Base-by-base conservation (phyloP, 2,113 vertebrate species). In the Hydropotes inermis region DNA sequence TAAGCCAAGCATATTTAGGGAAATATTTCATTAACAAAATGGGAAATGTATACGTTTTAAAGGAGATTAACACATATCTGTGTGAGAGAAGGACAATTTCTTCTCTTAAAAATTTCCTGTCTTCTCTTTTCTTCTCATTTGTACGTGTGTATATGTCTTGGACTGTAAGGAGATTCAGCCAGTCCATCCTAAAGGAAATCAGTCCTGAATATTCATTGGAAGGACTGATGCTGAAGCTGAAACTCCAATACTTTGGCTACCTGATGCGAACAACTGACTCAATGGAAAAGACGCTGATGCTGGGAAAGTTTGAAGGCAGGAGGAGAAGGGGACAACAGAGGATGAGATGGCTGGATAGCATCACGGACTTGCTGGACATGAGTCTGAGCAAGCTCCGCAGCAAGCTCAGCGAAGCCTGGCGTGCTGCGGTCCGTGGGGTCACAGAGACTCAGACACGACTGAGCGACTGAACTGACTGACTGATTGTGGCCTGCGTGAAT, bases 371-470 rank as follows among this genome's bases (percentile, higher is more conserved):
- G 19, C 19, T 70, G n/a, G 67, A 6, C n/a, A 6, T 39, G 67
- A 70, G 10, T 70, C 12, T 70, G 67, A 70, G n/a, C 2, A 70
- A 70, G 67, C 67, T n/a, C n/a, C n/a, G n/a, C n/a, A n/a, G n/a
- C n/a, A n/a, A n/a, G n/a, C n/a, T n/a, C n/a, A 70, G 67, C 67
- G n/a, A 39, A 12, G 67, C n/a, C n/a, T 23, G 67, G n/a, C 0
- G 0, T 70, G n/a, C n/a, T 70, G 19, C 19, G 23, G 67, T 12
- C 67, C 67, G 6, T 12, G n/a, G 19, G 19, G 67, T 70, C n/a
- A 70, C n/a, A 70, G 23, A 0, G 5, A 36, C n/a, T 70, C 19
- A 21, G 67, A 39, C 10, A 70, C 0, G 4, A 17, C 67, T 39
- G 67, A 70, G n/a, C 12, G n/a, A 70, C 19, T 70, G n/a, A 70